phyloP scores from a whole-genome alignment of 2,888 invertebrate species.

The Limnephilus lunatus region DNA sequence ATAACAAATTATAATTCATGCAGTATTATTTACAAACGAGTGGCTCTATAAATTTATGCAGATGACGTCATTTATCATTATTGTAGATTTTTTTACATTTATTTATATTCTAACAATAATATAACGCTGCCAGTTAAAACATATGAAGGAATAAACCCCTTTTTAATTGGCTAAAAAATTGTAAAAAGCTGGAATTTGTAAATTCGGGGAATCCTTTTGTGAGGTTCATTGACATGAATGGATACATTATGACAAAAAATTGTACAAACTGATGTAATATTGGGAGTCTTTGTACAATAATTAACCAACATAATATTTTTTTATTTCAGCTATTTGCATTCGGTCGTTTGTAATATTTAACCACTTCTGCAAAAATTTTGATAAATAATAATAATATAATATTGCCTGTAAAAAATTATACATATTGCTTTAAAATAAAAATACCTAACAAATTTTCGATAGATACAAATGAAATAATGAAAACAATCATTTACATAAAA shows the following conservation, averaged over 20 bases:
- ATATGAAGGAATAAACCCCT: background rate
- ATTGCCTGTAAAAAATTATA: background rate
- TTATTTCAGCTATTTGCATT: background rate
- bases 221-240: background rate
- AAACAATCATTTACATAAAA: background rate
- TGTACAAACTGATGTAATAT: background rate
- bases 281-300: background rate
- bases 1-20: conserved; percentile 42
- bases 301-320: background rate
- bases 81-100: background rate
- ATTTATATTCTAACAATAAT: conserved; percentile 2
- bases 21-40: conserved; percentile 49
- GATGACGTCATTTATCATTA: background rate
- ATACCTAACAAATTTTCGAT: background rate
- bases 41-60: background rate
- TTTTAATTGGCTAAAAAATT: background rate
- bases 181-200: background rate
- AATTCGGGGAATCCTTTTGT: background rate
- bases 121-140: background rate
- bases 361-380: background rate
- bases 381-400: background rate
- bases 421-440: background rate
- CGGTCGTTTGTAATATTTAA: background rate
- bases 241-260: background rate
- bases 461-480: background rate